Percentiles rank a stretch among this genome's conserved stretches.
These are phyloP conservation scores for Cataglyphis albicans DNA, from an alignment of 2,888 invertebrate genomes.

Conservation along the genomic window DNA sequence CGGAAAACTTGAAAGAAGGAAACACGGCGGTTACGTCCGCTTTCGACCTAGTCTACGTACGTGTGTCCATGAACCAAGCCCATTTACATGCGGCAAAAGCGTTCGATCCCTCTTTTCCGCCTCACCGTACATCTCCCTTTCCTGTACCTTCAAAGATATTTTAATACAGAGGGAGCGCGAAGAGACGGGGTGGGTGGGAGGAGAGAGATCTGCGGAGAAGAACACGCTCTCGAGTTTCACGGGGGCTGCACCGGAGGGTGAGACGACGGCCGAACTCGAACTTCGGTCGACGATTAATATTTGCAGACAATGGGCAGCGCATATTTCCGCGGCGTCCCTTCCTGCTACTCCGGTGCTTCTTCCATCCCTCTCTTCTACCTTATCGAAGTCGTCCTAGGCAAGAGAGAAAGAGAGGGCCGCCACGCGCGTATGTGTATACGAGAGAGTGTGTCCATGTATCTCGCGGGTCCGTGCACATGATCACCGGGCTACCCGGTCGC, in stretches of 20 bases:
- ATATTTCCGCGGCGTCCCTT: slow-evolving; percentile 77
- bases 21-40: slow-evolving; percentile 51
- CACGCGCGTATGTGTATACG: not conserved
- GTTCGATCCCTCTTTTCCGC: slow-evolving; percentile 27
- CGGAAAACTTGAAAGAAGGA: slow-evolving; percentile 43
- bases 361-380: slow-evolving; percentile 27
- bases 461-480: slow-evolving; percentile 37
- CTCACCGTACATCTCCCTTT: not conserved
- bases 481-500: slow-evolving; percentile 49
- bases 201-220: slow-evolving; percentile 49
- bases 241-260: slow-evolving; percentile 33
- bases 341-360: not conserved
- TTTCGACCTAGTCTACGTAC: slow-evolving; percentile 4
- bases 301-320: slow-evolving; percentile 81
- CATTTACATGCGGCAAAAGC: slow-evolving; percentile 16
- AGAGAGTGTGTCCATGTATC: slow-evolving; percentile 42
- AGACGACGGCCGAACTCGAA: slow-evolving; percentile 66
- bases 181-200: not conserved
- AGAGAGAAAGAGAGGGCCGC: not conserved
- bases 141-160: slow-evolving; percentile 11
- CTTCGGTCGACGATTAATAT: slow-evolving; percentile 81
- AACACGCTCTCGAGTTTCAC: slow-evolving; percentile 66
- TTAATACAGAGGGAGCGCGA: slow-evolving; percentile 32
- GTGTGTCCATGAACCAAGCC: not conserved
- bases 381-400: slow-evolving; percentile 28